Evolutionary conservation across 2,113 vertebrate species (phyloP).

Genomic region (Sigmodon hispidus): DNA sequence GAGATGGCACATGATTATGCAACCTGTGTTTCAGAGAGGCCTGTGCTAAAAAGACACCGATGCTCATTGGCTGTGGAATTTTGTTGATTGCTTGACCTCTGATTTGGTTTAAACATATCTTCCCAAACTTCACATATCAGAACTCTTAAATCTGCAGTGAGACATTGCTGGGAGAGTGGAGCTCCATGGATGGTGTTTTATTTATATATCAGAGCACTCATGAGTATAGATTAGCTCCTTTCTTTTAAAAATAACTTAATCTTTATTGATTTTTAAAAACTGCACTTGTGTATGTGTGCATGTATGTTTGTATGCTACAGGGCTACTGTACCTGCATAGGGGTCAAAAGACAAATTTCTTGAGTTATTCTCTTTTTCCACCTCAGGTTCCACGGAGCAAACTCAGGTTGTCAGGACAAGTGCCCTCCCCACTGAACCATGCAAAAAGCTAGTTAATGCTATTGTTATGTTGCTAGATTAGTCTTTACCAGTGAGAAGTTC

Average conservation of each 20-base stretch:
- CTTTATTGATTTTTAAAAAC: neutral
- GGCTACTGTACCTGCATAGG: too few species aligned
- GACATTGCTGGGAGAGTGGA: neutral
- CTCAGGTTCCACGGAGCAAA: too few species aligned
- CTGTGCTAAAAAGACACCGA: neutral
- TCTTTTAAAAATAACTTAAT: too few species aligned
- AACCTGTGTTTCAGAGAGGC: neutral
- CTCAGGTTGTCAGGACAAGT: too few species aligned
- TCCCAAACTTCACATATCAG: neutral
- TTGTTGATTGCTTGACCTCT: constrained; percentile 8
- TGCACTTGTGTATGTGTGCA: too few species aligned
- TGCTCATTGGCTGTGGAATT: neutral
- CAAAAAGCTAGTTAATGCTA: neutral
- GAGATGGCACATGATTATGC: neutral
- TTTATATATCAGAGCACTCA: too few species aligned
- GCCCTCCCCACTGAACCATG: too few species aligned
- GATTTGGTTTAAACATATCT: neutral
- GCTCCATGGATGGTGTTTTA: too few species aligned
- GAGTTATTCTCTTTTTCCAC: too few species aligned
- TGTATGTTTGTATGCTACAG: too few species aligned
- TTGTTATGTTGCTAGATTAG: neutral
- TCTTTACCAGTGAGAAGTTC: neutral
- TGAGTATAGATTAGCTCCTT: too few species aligned
- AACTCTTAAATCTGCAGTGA: neutral
- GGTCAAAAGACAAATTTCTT: too few species aligned